A percentile compares a stretch with the other conserved stretches of the same genome.
phyloP scores from a whole-genome alignment of 1,140 invertebrate genomes.

The Lasioglossum baleicum region DNA sequence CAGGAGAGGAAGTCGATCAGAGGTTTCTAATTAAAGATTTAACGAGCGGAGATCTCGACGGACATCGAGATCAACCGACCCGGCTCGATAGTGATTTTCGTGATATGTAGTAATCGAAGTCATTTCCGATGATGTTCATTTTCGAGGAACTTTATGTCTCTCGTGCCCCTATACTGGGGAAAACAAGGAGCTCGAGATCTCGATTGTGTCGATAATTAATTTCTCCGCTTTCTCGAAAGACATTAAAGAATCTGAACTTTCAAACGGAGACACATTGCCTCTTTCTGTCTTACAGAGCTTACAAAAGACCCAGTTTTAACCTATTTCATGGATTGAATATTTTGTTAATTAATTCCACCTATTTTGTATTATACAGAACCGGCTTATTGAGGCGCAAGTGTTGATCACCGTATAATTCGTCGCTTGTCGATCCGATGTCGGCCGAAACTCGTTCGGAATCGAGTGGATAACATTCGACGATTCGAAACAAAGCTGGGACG shows the following conservation, averaged over 20 bases:
- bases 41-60: constrained; percentile 13
- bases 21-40: constrained; percentile 42
- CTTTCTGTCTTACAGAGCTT: too few relatives aligned
- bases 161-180: not conserved
- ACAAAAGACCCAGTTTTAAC: too few relatives aligned
- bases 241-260: too few relatives aligned
- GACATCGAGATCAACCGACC: not conserved
- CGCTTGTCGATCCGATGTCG: too few relatives aligned
- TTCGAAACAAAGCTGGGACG: not conserved
- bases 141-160: not conserved
- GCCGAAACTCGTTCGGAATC: not conserved
- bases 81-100: constrained; percentile 32
- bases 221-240: too few relatives aligned
- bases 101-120: constrained; percentile 1
- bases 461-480: not conserved
- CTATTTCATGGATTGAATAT: too few relatives aligned
- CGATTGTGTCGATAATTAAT: too few relatives aligned
- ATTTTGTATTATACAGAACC: too few relatives aligned
- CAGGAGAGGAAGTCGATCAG: constrained; percentile 25
- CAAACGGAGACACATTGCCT: too few relatives aligned
- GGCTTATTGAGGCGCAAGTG: too few relatives aligned
- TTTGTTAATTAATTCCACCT: too few relatives aligned
- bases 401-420: too few relatives aligned
- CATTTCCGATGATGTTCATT: not conserved
- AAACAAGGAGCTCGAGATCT: not conserved